These are phyloP conservation scores for Penelope pileata DNA, from an alignment of 2,113 vertebrate species.

Conservation along the genomic window DNA sequence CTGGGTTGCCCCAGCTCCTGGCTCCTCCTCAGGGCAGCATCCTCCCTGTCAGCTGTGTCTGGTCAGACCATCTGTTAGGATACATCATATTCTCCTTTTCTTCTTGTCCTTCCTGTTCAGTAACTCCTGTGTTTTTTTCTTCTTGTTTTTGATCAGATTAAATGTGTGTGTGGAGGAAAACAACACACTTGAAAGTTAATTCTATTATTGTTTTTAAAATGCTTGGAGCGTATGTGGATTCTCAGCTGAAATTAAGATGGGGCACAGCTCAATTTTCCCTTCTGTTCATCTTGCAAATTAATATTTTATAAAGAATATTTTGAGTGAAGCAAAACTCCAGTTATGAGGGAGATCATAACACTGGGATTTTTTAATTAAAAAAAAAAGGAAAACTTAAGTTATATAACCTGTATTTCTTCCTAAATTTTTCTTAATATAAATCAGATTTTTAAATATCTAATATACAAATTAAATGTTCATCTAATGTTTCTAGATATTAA, in stretches of 20 bases:
- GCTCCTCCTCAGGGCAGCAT: not conserved
- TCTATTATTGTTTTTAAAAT: not conserved
- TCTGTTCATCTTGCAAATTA: not conserved
- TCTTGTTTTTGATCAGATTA: not conserved
- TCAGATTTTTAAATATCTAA: not conserved
- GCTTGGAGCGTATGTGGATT: not conserved
- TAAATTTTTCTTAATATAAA: not conserved
- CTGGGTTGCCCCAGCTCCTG: not conserved
- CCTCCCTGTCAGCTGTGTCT: not conserved
- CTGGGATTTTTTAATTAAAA: not conserved
- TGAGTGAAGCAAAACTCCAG: not conserved
- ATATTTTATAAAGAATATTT: slow-evolving; percentile 8
- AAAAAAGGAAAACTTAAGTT: not conserved
- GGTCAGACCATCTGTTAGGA: not conserved
- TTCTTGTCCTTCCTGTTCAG: not conserved
- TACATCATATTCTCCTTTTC: fast-evolving
- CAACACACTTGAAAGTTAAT: not conserved
- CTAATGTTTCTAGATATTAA: not conserved
- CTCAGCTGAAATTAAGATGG: not conserved
- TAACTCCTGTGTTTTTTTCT: not conserved
- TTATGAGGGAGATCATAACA: not conserved
- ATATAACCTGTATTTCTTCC: not conserved
- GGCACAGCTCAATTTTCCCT: not conserved
- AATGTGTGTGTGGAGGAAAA: not conserved
- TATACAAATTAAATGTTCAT: not conserved